Conservation (phyloP, 2,888 invertebrate genomes). For the Keiferia lycopersicella region DNA sequence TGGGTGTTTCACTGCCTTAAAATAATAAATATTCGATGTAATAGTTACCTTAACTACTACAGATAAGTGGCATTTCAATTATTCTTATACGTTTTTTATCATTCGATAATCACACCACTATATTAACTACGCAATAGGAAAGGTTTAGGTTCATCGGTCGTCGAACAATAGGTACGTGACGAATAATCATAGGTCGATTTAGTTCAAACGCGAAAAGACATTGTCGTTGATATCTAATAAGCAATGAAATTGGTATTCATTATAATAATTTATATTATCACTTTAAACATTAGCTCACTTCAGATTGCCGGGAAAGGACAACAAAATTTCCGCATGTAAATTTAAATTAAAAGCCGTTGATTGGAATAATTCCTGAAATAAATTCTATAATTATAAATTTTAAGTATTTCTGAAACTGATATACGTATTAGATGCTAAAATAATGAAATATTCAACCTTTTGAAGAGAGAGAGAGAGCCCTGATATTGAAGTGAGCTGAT, state of each 20-base stretch:
- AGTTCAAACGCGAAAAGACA: constrained; percentile 35
- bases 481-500: constrained; percentile 56
- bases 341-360: neutral
- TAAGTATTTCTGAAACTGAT: constrained; percentile 15
- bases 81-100: constrained; percentile 57
- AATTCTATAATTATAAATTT: constrained; percentile 12
- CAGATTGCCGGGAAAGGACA: constrained; percentile 20
- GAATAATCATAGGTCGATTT: constrained; percentile 23
- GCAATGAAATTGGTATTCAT: constrained; percentile 46
- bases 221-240: constrained; percentile 39
- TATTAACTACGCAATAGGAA: constrained; percentile 30
- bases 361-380: neutral
- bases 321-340: constrained; percentile 1
- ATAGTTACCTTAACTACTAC: constrained; percentile 75
- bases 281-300: constrained; percentile 22
- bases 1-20: constrained; percentile 82
- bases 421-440: constrained; percentile 19
- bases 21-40: constrained; percentile 71
- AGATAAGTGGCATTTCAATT: constrained; percentile 70
- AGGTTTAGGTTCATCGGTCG: constrained; percentile 34
- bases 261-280: constrained; percentile 38
- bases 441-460: constrained; percentile 7
- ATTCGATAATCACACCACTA: constrained; percentile 47
- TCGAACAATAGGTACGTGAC: neutral
- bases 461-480: constrained; percentile 8